Percentiles rank a stretch among this genome's conserved stretches.
Evolutionary conservation across 2,113 vertebrate genomes (phyloP).

Genomic region (Ariopsis seemanni): DNA sequence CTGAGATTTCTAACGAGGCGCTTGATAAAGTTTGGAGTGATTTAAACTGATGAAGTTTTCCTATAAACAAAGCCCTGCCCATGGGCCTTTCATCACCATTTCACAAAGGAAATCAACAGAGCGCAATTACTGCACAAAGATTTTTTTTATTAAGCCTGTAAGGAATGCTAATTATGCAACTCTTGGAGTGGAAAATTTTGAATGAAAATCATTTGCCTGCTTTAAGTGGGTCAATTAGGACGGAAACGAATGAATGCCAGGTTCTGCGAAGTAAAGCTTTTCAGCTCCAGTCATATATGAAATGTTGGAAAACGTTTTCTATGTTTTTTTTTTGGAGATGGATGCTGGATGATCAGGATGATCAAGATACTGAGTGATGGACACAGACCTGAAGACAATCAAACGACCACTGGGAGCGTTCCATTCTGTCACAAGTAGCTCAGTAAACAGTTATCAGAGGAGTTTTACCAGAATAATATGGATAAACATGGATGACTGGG

Average conservation of each 20-base stretch:
- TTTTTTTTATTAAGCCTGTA: constrained; percentile 47
- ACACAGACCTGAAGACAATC: neutral
- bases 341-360: neutral
- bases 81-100: neutral
- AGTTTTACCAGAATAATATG: neutral
- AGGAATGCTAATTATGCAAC: constrained; percentile 51
- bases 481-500: neutral
- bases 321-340: neutral
- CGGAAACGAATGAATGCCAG: constrained; percentile 19
- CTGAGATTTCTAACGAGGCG: constrained; percentile 15
- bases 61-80: constrained; percentile 9
- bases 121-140: constrained; percentile 43
- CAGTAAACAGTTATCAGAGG: neutral
- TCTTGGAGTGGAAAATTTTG: constrained; percentile 47
- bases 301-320: constrained; percentile 8
- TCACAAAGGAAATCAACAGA: constrained; percentile 27
- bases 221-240: constrained; percentile 49
- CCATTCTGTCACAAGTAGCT: neutral
- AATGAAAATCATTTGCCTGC: constrained; percentile 49
- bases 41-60: constrained; percentile 18
- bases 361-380: neutral
- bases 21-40: constrained; percentile 6
- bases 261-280: constrained; percentile 22
- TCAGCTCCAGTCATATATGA: constrained; percentile 1
- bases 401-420: constrained; percentile 27